Conservation (phyloP, 2,797 vertebrate genomes). For the Malurus splendens region DNA sequence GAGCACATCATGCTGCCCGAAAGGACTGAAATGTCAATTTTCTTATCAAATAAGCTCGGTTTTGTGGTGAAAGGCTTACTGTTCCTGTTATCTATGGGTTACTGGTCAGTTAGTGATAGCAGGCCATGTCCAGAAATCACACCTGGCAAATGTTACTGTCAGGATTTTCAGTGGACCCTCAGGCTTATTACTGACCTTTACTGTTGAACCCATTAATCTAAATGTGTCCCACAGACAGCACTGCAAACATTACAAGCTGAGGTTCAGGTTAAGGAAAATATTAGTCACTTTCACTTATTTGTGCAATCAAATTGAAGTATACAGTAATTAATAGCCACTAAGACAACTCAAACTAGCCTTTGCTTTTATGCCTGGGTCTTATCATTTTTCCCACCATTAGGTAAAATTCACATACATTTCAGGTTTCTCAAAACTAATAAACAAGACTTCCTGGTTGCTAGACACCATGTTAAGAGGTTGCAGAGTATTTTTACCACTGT, state of each 20-base stretch:
- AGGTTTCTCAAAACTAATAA: background rate
- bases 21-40: background rate
- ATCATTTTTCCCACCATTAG: background rate
- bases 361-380: background rate
- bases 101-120: conserved; percentile 31
- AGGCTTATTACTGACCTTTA: conserved; percentile 42
- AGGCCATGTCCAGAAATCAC: background rate
- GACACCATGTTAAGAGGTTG: background rate
- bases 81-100: conserved; percentile 12
- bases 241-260: conserved; percentile 12
- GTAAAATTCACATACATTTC: background rate
- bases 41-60: background rate
- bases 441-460: background rate
- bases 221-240: background rate
- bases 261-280: conserved; percentile 37
- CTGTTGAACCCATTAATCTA: conserved; percentile 43
- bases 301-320: background rate
- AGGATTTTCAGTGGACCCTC: conserved; percentile 15
- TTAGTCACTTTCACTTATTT: conserved; percentile 43
- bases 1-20: background rate
- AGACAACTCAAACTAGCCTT: background rate
- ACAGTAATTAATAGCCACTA: background rate
- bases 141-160: conserved; percentile 34
- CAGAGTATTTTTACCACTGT: background rate
- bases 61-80: conserved; percentile 15